These are phyloP conservation scores for Rhopalosiphum nymphaeae DNA, from an alignment of 2,888 invertebrate species.

Conservation along the genomic window DNA sequence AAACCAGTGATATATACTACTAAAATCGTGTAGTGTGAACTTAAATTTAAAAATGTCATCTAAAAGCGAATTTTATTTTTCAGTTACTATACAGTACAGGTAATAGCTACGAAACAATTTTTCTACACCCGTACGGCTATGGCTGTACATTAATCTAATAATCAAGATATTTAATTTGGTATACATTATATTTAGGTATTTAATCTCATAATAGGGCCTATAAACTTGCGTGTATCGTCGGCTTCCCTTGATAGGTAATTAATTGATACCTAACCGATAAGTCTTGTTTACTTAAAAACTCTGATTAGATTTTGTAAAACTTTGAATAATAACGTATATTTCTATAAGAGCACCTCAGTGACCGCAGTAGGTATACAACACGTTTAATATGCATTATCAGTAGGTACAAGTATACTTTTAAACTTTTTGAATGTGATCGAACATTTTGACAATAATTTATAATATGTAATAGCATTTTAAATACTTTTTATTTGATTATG, in stretches of 20 bases:
- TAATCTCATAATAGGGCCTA: neutral
- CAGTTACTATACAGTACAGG: neutral
- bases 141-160: neutral
- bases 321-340: neutral
- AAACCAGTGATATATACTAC: neutral
- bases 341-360: neutral
- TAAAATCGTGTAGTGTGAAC: neutral
- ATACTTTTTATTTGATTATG: neutral
- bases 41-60: neutral
- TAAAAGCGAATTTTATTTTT: neutral
- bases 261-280: neutral
- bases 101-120: neutral
- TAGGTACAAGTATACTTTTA: neutral
- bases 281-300: neutral
- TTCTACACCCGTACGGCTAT: neutral
- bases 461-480: neutral
- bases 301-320: neutral
- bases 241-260: neutral
- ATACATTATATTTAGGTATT: neutral
- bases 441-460: neutral
- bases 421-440: neutral
- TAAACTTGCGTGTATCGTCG: neutral
- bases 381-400: neutral
- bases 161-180: neutral
- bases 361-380: neutral